Conservation (phyloP, 2,797 vertebrate genomes). For the Sebastiscus albofasciatus region DNA sequence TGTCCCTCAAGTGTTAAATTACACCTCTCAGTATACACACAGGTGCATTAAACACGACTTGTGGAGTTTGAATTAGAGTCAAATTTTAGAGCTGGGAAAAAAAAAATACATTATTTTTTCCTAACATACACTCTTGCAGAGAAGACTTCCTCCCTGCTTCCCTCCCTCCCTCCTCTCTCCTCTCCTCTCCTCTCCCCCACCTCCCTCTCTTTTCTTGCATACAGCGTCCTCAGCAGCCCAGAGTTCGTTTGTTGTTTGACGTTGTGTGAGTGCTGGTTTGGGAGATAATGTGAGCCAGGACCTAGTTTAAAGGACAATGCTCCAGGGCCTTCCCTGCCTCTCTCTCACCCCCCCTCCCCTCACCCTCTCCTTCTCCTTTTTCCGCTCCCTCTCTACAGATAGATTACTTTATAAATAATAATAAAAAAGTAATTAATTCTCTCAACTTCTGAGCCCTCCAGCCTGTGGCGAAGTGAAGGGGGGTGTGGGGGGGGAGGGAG, state of each 20-base stretch:
- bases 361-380: constrained; percentile 37
- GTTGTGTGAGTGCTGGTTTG: constrained; percentile 78
- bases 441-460: constrained; percentile 93
- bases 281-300: constrained; percentile 87
- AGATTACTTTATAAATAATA: constrained; percentile 96
- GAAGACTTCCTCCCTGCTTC: constrained; percentile 37
- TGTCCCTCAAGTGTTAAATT: not conserved
- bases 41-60: constrained; percentile 15
- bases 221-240: constrained; percentile 76
- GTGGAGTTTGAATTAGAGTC: constrained; percentile 1
- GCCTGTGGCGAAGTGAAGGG: constrained; percentile 88
- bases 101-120: constrained; percentile 8
- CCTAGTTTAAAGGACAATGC: constrained; percentile 87
- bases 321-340: constrained; percentile 78
- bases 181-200: constrained; percentile 9
- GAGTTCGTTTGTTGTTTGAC: constrained; percentile 81
- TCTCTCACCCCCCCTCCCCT: constrained; percentile 41
- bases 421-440: constrained; percentile 98
- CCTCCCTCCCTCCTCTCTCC: not conserved
- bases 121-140: constrained; percentile 22
- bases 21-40: not conserved
- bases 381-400: constrained; percentile 74
- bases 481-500: constrained; percentile 63
- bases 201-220: constrained; percentile 47
- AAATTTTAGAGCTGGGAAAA: not conserved